Base-by-base conservation (phyloP, 2,113 vertebrate genomes). In the Leptocoma aspasia region DNA sequence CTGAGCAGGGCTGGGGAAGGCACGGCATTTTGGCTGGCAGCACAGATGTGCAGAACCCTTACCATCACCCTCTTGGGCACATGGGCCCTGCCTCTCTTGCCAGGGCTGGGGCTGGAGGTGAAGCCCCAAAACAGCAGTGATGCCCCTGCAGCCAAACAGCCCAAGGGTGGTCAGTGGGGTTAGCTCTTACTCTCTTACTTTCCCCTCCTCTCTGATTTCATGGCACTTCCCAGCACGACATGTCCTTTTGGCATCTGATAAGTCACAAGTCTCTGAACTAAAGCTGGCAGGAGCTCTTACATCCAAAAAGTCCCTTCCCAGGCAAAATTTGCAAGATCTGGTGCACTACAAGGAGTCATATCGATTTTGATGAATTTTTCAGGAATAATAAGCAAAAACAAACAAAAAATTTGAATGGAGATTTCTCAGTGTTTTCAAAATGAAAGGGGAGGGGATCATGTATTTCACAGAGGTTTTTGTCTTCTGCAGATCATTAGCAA, bases 21-120 rank as follows among this genome's bases (percentile, higher is more conserved):
- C 57, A 49, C 3, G 2, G 37, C 3, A 2, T 31, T 57, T 54
- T 11, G 65, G 35, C 50, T 60, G 65, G n/a, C 35, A 65, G 60
- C 80, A 23, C 1, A 1, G 75, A 11, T 10, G 7, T 11, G 7
- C 28, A 18, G 27, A 44, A 44, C 5, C 60, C 41, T 52, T 41
- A 4, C 41, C 1, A 2, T 3, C 52, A 56, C 2, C 22, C n/a
- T 28, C 10, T 7, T 27, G 64, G 3, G 2, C 6, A 1, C 12
- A 0, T 0, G 1, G 28, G 4, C 69, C 26, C 69, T 78, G 45
- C 31, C 64, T 37, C 54, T 47, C 30, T 22, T 24, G 8, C 28
- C 54, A 61, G 57, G 47, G 19, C 31, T 64, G 30, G 17, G 22
- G 35, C 6, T 15, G 73, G 30, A 64, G 28, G 44, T 22, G 35